A percentile compares a stretch with the other conserved stretches of the same genome.
These are phyloP conservation scores for Tragelaphus oryx DNA, from an alignment of 2,797 vertebrate genomes.

Conservation along the genomic window DNA sequence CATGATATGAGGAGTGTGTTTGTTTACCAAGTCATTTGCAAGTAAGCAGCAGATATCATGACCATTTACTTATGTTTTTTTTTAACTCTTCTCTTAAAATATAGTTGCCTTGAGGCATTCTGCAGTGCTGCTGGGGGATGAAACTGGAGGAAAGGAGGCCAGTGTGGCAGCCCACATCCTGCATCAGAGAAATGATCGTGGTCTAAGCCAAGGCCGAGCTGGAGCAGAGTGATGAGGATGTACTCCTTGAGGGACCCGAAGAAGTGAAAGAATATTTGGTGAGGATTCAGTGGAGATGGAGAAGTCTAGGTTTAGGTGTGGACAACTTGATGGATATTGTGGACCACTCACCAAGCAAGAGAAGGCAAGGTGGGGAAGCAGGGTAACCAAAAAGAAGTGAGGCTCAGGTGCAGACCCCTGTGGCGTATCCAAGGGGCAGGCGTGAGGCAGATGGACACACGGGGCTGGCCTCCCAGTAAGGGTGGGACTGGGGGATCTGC, in stretches of 20 bases:
- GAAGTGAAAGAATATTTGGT: background rate
- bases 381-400: background rate
- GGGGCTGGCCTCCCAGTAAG: background rate
- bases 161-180: background rate
- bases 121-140: too few relatives aligned
- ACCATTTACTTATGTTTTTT: background rate
- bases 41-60: background rate
- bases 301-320: background rate
- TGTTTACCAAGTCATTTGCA: background rate
- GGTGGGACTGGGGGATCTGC: background rate
- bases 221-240: background rate
- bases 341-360: background rate
- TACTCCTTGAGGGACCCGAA: background rate
- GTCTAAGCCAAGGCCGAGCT: too few relatives aligned
- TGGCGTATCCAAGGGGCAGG: background rate
- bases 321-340: accelerated
- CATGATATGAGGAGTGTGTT: background rate
- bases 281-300: background rate
- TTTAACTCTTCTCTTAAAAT: background rate
- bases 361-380: background rate
- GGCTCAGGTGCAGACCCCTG: background rate
- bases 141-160: background rate
- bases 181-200: accelerated
- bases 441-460: accelerated
- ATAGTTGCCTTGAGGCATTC: background rate